Conservation (phyloP, 2,888 invertebrate species). For the Drosophila algonquin region DNA sequence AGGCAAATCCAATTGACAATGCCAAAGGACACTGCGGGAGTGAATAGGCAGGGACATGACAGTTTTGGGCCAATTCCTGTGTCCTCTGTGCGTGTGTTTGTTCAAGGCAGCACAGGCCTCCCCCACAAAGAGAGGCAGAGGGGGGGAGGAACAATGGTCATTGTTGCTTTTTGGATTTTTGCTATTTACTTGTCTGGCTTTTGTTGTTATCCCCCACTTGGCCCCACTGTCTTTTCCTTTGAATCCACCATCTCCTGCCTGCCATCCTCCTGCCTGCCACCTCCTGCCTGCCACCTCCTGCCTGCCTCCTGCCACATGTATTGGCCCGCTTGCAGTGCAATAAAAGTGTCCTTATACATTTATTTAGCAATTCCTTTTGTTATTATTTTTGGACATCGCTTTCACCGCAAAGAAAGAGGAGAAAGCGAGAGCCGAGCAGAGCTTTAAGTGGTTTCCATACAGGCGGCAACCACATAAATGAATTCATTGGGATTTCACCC, state of each 20-base stretch:
- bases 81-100: conserved; percentile 42
- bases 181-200: conserved; percentile 69
- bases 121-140: conserved; percentile 15
- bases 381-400: conserved; percentile 71
- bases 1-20: conserved; percentile 71
- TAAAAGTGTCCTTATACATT: conserved; percentile 80
- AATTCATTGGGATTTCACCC: conserved; percentile 55
- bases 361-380: conserved; percentile 80
- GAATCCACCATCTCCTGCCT: not conserved
- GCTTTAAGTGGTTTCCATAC: conserved; percentile 65
- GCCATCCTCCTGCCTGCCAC: too few species aligned
- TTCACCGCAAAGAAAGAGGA: conserved; percentile 21
- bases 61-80: not conserved
- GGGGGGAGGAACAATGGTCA: conserved; percentile 52
- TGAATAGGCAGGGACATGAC: not conserved
- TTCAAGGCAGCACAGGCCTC: conserved; percentile 48
- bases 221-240: conserved; percentile 2
- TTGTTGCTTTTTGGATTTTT: conserved; percentile 61
- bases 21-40: conserved; percentile 5
- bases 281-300: not conserved
- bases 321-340: conserved; percentile 66
- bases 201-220: conserved; percentile 31
- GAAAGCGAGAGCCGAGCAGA: conserved; percentile 16
- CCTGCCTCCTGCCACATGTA: conserved; percentile 25
- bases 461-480: conserved; percentile 41